Percentiles rank a stretch among this genome's conserved stretches.
phyloP scores from a whole-genome alignment of 2,113 vertebrate species.

The Cyanoderma ruficeps region DNA sequence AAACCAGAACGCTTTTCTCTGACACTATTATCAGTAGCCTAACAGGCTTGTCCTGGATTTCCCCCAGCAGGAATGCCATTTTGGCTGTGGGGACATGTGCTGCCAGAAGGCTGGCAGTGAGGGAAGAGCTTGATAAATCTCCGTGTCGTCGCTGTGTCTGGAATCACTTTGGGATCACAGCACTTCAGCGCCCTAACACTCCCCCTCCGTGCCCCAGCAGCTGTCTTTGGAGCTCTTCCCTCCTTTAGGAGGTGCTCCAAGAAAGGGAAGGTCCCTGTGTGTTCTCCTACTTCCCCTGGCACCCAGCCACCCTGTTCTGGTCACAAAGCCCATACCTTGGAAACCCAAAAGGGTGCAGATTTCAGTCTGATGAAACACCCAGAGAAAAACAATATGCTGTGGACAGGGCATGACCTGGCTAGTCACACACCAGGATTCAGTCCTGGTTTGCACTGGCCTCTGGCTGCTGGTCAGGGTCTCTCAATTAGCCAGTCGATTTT shows the following conservation, averaged over 20 bases:
- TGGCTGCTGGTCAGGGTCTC: neutral
- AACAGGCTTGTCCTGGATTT: neutral
- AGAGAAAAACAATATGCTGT: fast-evolving
- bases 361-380: neutral
- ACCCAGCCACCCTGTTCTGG: neutral
- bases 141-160: neutral
- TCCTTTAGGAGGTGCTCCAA: neutral
- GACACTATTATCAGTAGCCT: neutral
- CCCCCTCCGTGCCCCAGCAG: neutral
- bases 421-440: neutral
- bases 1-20: neutral
- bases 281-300: neutral
- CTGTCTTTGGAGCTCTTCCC: neutral
- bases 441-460: neutral
- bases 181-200: fast-evolving
- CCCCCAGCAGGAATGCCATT: neutral
- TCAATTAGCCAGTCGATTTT: neutral
- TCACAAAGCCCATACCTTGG: neutral
- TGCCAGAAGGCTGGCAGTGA: neutral
- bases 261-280: neutral
- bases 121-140: neutral
- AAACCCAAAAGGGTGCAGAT: neutral
- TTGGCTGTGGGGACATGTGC: neutral
- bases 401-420: neutral
- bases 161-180: fast-evolving